Percentiles rank a stretch among this genome's conserved stretches.
Conservation (phyloP, 2,888 invertebrate species). For the Julus scandinavius region DNA sequence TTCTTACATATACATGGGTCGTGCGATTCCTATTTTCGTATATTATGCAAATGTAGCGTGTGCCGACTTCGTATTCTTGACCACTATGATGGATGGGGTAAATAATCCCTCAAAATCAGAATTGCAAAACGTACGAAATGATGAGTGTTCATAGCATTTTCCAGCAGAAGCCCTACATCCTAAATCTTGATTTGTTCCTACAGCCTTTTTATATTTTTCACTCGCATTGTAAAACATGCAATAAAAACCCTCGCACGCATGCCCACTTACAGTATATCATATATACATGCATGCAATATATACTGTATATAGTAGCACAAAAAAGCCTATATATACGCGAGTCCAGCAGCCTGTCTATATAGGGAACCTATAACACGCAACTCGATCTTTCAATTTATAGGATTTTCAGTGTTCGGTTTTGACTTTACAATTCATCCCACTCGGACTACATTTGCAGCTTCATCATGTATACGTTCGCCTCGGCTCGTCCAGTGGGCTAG, state of each 20-base stretch:
- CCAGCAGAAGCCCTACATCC: neutral
- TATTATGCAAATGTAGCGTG: neutral
- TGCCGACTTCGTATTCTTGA: neutral
- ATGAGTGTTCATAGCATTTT: conserved; percentile 15
- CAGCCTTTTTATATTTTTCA: conserved; percentile 11
- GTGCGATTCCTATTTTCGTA: neutral
- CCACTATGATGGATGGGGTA: conserved; percentile 40
- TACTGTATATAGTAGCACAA: neutral
- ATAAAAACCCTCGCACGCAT: conserved; percentile 30
- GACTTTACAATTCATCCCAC: conserved; percentile 55
- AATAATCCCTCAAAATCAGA: conserved; percentile 41
- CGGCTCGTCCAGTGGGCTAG: conserved; percentile 36
- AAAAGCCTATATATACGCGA: neutral
- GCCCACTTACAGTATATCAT: neutral
- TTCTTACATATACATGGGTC: neutral
- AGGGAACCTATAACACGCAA: neutral
- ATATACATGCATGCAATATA: neutral
- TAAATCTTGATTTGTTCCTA: conserved; percentile 14
- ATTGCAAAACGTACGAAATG: conserved; percentile 28
- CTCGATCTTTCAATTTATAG: conserved; percentile 54
- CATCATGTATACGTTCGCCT: neutral
- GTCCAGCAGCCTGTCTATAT: neutral
- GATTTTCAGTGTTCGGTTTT: conserved; percentile 54
- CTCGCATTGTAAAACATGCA: conserved; percentile 36
- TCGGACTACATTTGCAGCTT: conserved; percentile 44